Conservation (phyloP, 2,113 vertebrate species). For the Fregata magnificens region DNA sequence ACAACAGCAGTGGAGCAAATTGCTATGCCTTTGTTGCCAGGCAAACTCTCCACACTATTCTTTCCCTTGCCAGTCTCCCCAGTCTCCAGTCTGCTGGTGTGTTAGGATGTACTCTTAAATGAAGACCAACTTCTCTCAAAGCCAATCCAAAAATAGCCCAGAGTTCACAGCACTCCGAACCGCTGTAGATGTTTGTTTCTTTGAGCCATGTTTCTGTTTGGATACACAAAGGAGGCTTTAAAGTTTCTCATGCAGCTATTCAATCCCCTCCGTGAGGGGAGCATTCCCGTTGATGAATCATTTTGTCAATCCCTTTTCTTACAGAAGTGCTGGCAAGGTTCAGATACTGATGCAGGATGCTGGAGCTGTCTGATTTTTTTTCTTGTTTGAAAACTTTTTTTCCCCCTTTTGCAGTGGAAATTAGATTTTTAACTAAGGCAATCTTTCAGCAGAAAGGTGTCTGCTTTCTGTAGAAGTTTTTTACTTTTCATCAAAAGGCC, state of each 20-base stretch:
- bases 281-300: conserved; percentile 2
- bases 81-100: background rate
- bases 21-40: conserved; percentile 1
- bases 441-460: background rate
- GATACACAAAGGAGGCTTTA: conserved; percentile 19
- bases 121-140: background rate
- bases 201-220: background rate
- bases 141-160: background rate
- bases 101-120: conserved; percentile 5
- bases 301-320: background rate
- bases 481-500: background rate
- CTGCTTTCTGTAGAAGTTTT: background rate
- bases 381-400: background rate
- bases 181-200: background rate
- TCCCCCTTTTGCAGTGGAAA: background rate
- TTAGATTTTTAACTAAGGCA: background rate
- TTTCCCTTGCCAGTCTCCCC: background rate
- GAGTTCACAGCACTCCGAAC: background rate
- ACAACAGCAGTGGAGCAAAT: background rate
- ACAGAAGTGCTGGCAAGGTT: background rate
- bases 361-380: background rate
- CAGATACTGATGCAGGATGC: background rate
- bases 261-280: background rate
- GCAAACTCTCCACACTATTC: background rate
- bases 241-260: conserved; percentile 6